A percentile compares a stretch with the other conserved stretches of the same genome.
These are phyloP conservation scores for Polypedilum vanderplanki DNA, from an alignment of 1,140 invertebrate genomes.

Conservation along the genomic window DNA sequence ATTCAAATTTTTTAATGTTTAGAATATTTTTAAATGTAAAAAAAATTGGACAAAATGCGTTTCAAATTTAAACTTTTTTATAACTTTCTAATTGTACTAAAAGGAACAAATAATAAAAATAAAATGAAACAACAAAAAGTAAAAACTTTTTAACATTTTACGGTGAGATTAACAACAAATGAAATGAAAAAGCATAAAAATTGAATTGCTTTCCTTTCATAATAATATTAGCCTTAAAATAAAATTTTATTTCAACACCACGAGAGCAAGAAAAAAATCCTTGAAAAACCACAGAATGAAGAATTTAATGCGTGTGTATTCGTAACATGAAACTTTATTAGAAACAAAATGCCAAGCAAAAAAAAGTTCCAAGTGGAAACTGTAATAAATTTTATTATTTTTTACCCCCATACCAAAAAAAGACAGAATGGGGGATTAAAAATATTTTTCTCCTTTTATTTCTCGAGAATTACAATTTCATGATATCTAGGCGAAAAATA, in stretches of 20 bases:
- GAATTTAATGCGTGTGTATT: constrained; percentile 4
- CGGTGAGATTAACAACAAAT: constrained; percentile 1
- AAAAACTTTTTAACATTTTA: background rate
- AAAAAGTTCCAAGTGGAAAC: constrained; percentile 3
- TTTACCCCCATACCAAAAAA: background rate
- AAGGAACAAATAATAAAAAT: too few relatives aligned
- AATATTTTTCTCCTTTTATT: background rate
- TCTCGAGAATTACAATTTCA: constrained; percentile 12
- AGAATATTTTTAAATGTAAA: too few relatives aligned
- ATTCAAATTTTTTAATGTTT: too few relatives aligned
- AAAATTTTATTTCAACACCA: background rate
- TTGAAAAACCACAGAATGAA: background rate
- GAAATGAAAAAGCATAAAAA: background rate
- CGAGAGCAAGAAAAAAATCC: background rate
- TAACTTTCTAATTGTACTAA: too few relatives aligned
- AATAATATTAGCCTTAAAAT: background rate
- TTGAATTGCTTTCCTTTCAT: background rate
- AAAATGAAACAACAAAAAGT: background rate
- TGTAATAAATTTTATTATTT: constrained; percentile 20
- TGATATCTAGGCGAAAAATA: background rate
- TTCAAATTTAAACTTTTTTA: too few relatives aligned
- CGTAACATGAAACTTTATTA: constrained; percentile 13
- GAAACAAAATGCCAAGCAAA: constrained; percentile 16
- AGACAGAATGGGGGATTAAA: background rate
- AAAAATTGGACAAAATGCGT: too few relatives aligned